These are phyloP conservation scores for Athalia circularis DNA, from an alignment of 2,888 invertebrate species.

Conservation along the genomic window DNA sequence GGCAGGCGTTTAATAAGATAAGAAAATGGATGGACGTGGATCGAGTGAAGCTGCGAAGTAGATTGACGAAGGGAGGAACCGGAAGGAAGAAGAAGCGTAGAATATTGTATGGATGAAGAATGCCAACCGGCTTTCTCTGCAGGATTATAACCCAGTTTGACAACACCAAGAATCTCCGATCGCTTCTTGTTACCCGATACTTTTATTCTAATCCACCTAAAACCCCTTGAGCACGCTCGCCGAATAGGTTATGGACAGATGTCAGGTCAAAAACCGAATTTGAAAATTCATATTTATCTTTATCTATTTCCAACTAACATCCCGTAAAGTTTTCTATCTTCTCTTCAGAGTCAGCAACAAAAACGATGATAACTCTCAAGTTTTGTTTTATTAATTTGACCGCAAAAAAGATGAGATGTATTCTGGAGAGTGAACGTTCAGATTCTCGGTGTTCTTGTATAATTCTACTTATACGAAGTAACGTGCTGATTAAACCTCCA, in stretches of 20 bases:
- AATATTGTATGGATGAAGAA: constrained; percentile 11
- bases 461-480: constrained; percentile 5
- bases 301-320: no score
- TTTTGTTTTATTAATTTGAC: no score
- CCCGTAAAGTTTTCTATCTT: no score
- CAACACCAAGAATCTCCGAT: constrained; percentile 26
- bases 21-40: constrained; percentile 47
- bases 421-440: no score
- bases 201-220: constrained; percentile 18
- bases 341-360: no score
- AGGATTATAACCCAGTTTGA: constrained; percentile 39
- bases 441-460: no score
- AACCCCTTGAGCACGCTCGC: not conserved
- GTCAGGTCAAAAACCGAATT: no score
- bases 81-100: not conserved
- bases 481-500: constrained; percentile 29
- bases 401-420: no score
- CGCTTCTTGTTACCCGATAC: constrained; percentile 40
- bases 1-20: constrained; percentile 57
- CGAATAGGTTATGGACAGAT: no score
- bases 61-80: constrained; percentile 5
- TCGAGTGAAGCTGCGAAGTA: constrained; percentile 23
- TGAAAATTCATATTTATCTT: no score
- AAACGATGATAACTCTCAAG: no score
- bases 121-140: constrained; percentile 18